Evolutionary conservation across 2,797 vertebrate species (phyloP), one percentile per base, ranked within the genome.

Genomic region (Aselliscus stoliczkanus): DNA sequence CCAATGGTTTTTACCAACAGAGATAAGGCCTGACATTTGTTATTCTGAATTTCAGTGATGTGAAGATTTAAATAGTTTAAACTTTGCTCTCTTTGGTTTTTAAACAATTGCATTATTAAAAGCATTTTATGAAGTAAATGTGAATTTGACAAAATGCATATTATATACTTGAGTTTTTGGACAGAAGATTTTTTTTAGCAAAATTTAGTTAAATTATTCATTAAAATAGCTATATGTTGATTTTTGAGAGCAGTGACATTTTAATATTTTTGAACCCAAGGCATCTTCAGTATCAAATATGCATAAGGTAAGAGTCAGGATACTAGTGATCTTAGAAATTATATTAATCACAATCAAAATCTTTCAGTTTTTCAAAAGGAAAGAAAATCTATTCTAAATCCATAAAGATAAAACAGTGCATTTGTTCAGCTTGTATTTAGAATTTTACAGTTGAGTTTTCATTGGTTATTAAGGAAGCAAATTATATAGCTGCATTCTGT

Each of bases 41-140:
- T 60, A 47, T 89, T 95, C 54, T 96, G 83, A 91, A 89, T 96
- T 95, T 94, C 64, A 92, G 80, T 90, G 91, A 80, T 92, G 29
- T 84, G 81, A 89, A 72, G 34, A 83, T 75, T 93, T 89, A 92
- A 92, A 54, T 76, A 67, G 80, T 91, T 90, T 80, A 93, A 89
- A 65, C 87, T 93, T 54, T 56, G 56, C 39, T 88, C 34, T 86
- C 60, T 75, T 17, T 23, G 1, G 27, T 85, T 93, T 79, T 80
- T 20, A 20, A 31, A 69, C 12, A 88, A 11, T 88, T 92, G 64
- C 56, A 50, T 95, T 97, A 93, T 94, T 86, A 76, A 83, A 94
- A 95, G 86, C 31, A 34, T 79, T 92, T 94, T 92, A 52, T 67
- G 60, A 95, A 88, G 72, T 90, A 88, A 95, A 90, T 86, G 21